These are phyloP conservation scores for Umimayanthus kanabou DNA, from an alignment of 92 coral and sea anemone genomes.

Conservation along the genomic window DNA sequence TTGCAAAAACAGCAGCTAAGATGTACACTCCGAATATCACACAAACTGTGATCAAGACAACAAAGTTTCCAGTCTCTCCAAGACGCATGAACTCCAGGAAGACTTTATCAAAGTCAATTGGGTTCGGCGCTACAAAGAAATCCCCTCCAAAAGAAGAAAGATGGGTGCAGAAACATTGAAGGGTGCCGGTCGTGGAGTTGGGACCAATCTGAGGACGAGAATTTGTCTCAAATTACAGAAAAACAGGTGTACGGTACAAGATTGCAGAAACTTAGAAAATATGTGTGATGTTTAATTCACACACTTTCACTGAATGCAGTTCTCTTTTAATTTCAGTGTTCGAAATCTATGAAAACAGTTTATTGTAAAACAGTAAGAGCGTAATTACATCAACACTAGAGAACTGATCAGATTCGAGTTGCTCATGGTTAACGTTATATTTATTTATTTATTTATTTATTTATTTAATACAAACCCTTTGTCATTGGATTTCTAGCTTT, in stretches of 20 bases:
- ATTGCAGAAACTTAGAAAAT: background rate
- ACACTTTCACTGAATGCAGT: too few species aligned
- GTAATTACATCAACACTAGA: too few species aligned
- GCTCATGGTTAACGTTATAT: too few species aligned
- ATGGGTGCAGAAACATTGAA: conserved; percentile 89
- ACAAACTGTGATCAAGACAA: conserved; percentile 79
- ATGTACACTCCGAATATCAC: conserved; percentile 64
- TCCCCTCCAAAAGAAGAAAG: conserved; percentile 96
- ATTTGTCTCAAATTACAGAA: background rate
- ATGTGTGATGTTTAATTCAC: background rate
- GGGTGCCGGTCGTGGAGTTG: conserved; percentile 55
- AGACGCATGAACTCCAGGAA: conserved; percentile 78
- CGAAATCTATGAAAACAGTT: too few species aligned
- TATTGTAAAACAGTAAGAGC: too few species aligned
- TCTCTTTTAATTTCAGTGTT: too few species aligned
- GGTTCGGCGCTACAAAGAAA: conserved; percentile 94
- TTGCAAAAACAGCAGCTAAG: conserved; percentile 79
- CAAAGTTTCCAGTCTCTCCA: conserved; percentile 76
- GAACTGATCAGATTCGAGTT: too few species aligned
- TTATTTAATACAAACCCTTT: too few species aligned
- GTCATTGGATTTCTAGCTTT: too few species aligned
- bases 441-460: too few species aligned
- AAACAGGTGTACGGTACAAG: too few species aligned
- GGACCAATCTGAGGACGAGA: conserved; percentile 64
- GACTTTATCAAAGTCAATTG: conserved; percentile 93